These are phyloP conservation scores for Hymenochirus boettgeri DNA, from an alignment of 2,113 vertebrate genomes.

Conservation along the genomic window DNA sequence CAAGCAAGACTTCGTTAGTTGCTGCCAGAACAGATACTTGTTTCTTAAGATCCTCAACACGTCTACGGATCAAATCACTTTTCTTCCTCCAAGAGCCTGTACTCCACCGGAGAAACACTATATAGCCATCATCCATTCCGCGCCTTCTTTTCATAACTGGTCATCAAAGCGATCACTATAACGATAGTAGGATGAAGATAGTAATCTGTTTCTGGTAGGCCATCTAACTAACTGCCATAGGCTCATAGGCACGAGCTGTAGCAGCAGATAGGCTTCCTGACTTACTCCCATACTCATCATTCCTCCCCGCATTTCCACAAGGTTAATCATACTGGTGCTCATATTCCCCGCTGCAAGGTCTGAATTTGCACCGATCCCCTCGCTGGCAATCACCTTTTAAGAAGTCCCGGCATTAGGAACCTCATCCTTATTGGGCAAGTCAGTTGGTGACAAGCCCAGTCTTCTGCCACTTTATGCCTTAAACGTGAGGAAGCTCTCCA, in stretches of 20 bases:
- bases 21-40: slow-evolving; percentile 89
- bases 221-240: slow-evolving; percentile 62
- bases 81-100: slow-evolving; percentile 89
- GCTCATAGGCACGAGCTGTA: slow-evolving; percentile 65
- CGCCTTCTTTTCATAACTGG: slow-evolving; percentile 80
- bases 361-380: slow-evolving; percentile 91
- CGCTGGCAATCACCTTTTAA: slow-evolving; percentile 93
- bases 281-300: slow-evolving; percentile 50
- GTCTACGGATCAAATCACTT: slow-evolving; percentile 86
- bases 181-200: slow-evolving; percentile 16
- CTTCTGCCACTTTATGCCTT: slow-evolving; percentile 88
- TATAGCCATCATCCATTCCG: slow-evolving; percentile 66
- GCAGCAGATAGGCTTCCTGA: slow-evolving; percentile 50
- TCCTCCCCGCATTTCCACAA: slow-evolving; percentile 55
- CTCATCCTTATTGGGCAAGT: slow-evolving; percentile 87
- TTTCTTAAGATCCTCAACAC: slow-evolving; percentile 93
- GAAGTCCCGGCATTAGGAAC: slow-evolving; percentile 93
- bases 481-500: slow-evolving; percentile 83
- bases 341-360: slow-evolving; percentile 85
- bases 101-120: slow-evolving; percentile 76
- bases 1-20: slow-evolving; percentile 93
- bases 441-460: slow-evolving; percentile 82
- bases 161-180: slow-evolving; percentile 71
- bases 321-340: slow-evolving; percentile 65
- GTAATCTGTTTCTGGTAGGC: slow-evolving; percentile 71